Conservation (phyloP, 2,113 vertebrate species). For the Nycticorax nycticorax region DNA sequence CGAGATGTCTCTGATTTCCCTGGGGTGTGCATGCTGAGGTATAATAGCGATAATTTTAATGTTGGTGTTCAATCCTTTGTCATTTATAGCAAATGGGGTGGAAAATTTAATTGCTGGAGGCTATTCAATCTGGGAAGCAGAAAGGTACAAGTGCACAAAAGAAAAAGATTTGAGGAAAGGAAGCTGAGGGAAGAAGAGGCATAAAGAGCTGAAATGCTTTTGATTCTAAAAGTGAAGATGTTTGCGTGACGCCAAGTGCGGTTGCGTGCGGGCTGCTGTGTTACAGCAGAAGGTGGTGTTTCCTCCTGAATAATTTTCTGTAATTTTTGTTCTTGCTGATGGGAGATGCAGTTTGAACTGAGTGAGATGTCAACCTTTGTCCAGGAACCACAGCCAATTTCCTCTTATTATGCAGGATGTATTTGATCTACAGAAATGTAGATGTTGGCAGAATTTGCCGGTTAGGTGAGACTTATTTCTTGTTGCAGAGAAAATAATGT, state of each 20-base stretch:
- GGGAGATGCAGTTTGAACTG: neutral
- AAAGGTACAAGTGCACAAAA: neutral
- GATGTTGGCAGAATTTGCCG: neutral
- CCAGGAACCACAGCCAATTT: neutral
- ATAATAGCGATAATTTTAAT: constrained; percentile 24
- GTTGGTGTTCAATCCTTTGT: constrained; percentile 47
- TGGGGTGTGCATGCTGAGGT: neutral
- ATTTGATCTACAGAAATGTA: neutral
- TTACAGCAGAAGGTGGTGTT: neutral
- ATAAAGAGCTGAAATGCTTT: neutral
- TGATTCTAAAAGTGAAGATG: neutral
- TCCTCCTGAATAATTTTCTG: rapidly evolving
- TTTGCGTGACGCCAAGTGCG: rapidly evolving
- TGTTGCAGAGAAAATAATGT: neutral
- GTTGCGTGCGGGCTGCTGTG: neutral
- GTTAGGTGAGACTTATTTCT: neutral
- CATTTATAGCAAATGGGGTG: constrained; percentile 54
- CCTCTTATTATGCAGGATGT: neutral
- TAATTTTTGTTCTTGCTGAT: neutral
- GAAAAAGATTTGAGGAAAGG: neutral
- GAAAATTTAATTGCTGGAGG: constrained; percentile 51
- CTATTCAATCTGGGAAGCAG: neutral
- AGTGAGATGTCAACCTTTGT: too few relatives aligned
- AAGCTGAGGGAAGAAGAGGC: neutral
- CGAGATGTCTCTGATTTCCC: constrained; percentile 58